Evolutionary conservation across 2,797 vertebrate genomes (phyloP).

Genomic region (Morelia viridis): DNA sequence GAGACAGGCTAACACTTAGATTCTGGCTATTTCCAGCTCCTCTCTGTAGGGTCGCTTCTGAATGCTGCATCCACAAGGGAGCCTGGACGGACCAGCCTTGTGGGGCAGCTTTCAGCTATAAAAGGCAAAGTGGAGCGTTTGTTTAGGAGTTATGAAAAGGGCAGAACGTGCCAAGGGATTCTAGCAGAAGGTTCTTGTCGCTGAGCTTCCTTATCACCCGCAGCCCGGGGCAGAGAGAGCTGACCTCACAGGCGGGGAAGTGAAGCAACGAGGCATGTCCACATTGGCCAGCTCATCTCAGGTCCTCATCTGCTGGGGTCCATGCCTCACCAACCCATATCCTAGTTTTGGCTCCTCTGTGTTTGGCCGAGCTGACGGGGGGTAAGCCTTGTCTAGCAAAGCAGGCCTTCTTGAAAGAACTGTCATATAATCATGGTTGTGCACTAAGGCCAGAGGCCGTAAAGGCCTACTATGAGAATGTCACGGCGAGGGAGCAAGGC

Average conservation of each 20-base stretch:
- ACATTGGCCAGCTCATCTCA: neutral
- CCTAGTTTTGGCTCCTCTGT: neutral
- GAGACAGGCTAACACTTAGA: neutral
- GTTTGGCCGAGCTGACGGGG: neutral
- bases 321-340: neutral
- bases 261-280: neutral
- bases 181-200: constrained; percentile 66
- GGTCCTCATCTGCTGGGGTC: neutral
- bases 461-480: neutral
- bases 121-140: constrained; percentile 74
- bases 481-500: neutral
- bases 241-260: neutral
- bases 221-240: constrained; percentile 1
- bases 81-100: constrained; percentile 51
- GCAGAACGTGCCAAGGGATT: constrained; percentile 63
- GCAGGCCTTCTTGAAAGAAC: neutral
- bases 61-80: constrained; percentile 46
- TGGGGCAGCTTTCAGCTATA: constrained; percentile 65
- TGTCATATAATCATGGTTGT: neutral
- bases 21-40: neutral
- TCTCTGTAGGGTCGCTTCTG: constrained; percentile 8
- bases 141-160: constrained; percentile 71
- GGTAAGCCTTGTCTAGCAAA: neutral
- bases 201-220: constrained; percentile 60
- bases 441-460: neutral